These are phyloP conservation scores for Somateria mollissima DNA, from an alignment of 2,797 vertebrate genomes.

Conservation along the genomic window DNA sequence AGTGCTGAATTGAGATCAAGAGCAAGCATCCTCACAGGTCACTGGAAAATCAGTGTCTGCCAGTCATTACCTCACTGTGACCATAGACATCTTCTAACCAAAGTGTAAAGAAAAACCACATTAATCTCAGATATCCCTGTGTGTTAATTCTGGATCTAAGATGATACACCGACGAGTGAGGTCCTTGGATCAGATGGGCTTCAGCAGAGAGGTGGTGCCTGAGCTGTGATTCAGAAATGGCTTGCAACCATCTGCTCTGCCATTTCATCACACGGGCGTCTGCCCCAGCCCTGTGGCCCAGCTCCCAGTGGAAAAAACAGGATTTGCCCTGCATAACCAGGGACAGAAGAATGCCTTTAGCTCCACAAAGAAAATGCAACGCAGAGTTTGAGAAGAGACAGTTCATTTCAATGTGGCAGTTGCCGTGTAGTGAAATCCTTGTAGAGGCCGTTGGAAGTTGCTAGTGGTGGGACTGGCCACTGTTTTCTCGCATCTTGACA, in stretches of 20 bases:
- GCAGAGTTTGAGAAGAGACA: not conserved
- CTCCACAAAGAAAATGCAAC: not conserved
- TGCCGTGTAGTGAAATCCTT: not conserved
- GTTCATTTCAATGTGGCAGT: not conserved
- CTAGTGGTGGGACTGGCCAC: not conserved
- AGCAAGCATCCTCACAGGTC: slow-evolving; percentile 41
- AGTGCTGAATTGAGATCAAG: slow-evolving; percentile 62
- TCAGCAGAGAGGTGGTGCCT: not conserved
- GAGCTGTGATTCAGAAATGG: not conserved
- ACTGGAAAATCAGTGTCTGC: not conserved
- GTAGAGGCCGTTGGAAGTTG: not conserved
- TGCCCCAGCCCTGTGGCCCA: not conserved
- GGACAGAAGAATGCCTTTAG: not conserved
- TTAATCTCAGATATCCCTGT: not conserved
- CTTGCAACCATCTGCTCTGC: not conserved
- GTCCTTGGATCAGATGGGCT: not conserved
- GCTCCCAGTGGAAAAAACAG: not conserved
- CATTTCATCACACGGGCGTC: not conserved
- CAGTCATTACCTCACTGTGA: slow-evolving; percentile 43
- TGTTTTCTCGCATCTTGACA: not conserved
- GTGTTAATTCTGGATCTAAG: not conserved
- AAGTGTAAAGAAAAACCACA: not conserved
- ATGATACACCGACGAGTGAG: not conserved
- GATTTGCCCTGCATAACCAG: not conserved
- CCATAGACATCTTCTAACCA: not conserved